Conservation (phyloP, 2,888 invertebrate genomes). For the Antitype chi region DNA sequence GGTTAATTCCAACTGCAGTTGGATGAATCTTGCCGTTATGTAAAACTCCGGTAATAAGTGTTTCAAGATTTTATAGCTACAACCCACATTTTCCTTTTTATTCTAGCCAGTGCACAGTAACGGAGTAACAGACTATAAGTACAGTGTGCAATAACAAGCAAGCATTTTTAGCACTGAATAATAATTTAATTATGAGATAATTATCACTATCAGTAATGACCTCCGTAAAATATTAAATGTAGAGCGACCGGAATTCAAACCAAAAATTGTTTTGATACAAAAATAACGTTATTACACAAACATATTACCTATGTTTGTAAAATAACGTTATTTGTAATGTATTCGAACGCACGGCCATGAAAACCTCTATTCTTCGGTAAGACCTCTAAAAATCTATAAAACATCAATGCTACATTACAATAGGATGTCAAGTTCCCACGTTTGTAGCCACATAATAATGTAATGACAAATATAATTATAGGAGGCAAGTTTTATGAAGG, state of each 20-base stretch:
- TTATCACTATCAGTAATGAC: not conserved
- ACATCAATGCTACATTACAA: conserved; percentile 51
- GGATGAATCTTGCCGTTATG: not conserved
- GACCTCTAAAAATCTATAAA: conserved; percentile 51
- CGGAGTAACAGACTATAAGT: not conserved
- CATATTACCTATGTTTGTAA: not conserved
- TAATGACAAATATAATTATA: conserved; percentile 47
- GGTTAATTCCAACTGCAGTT: not conserved
- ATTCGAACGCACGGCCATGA: not conserved
- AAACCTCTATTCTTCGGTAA: conserved; percentile 14
- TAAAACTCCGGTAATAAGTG: conserved; percentile 1
- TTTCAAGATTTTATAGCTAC: not conserved
- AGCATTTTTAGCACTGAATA: not conserved
- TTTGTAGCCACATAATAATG: conserved; percentile 29
- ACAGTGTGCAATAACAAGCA: not conserved
- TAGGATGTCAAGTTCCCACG: conserved; percentile 62
- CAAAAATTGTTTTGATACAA: not conserved
- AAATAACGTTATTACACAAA: too few species aligned
- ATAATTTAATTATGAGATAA: not conserved
- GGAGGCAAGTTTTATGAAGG: conserved; percentile 48
- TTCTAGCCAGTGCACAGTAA: not conserved
- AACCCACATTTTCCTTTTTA: conserved; percentile 11
- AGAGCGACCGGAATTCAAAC: not conserved
- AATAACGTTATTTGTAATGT: conserved; percentile 3
- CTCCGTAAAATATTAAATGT: not conserved